These are phyloP conservation scores for Rhodinocichla rosea DNA, from an alignment of 2,113 vertebrate species.

Conservation along the genomic window DNA sequence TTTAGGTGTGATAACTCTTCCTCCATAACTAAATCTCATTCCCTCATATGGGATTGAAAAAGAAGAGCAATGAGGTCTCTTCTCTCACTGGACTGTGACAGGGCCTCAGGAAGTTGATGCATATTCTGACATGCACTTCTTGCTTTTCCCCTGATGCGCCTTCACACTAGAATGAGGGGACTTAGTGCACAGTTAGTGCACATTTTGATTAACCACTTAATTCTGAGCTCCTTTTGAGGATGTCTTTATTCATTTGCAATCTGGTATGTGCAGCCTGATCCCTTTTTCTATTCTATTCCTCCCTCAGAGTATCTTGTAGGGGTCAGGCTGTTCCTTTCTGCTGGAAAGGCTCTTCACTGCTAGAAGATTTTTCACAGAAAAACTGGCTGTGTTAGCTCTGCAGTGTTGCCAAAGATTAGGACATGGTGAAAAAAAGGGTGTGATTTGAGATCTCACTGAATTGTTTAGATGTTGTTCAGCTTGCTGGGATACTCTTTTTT, in stretches of 20 bases:
- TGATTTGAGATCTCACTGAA: neutral
- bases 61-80: neutral
- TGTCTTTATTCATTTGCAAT: neutral
- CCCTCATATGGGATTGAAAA: neutral
- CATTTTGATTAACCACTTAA: neutral
- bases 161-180: neutral
- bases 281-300: neutral
- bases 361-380: neutral
- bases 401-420: neutral
- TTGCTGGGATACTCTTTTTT: neutral
- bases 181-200: neutral
- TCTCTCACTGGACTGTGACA: neutral
- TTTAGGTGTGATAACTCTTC: neutral
- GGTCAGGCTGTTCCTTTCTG: neutral
- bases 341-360: neutral
- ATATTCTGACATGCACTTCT: neutral
- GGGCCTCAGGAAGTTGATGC: neutral
- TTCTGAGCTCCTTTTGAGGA: neutral
- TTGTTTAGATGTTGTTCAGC: neutral
- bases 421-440: neutral
- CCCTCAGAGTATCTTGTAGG: neutral
- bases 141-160: rapidly evolving
- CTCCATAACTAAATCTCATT: neutral
- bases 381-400: neutral
- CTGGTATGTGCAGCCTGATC: neutral